Base-by-base conservation (phyloP, 1,140 invertebrate species). In the Vanessa atalanta region DNA sequence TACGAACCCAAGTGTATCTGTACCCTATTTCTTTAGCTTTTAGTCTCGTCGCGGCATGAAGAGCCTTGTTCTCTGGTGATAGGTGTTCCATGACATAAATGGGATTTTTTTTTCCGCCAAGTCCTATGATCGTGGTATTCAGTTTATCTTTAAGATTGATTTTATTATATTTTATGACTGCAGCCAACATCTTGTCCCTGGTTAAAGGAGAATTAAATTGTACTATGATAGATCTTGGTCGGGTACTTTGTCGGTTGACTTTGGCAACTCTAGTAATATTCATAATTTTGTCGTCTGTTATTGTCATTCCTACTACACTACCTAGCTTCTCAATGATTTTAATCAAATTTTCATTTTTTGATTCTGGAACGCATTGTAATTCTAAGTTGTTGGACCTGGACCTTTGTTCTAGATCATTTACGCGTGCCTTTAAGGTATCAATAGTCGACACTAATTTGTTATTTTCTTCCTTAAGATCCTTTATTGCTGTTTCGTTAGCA, bases 171-270 rank as follows among this genome's bases (percentile, higher is more conserved):
- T 72, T 75, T 13, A 78, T 72, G 73, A 63, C 60, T 31, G 60
- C 75, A n/a, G 77, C 81, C 63, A 83, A 31, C 48, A 77, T 72
- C 2, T 61, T 14, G 51, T 83, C 73, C 5, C 81, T 70, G 2
- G 75, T 43, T 72, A 43, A 72, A 0, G 71, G 64, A 1, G 61
- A 53, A 37, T 47, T 72, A 51, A 83, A 77, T 55, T 79, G 69
- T 0, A 76, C 79, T 13, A 83, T 60, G 13, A 83, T 78, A 11
- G 81, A 83, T 64, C 73, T 76, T 6, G 81, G 81, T 1, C 81
- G 76, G 15, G 20, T 47, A 37, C 43, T 77, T 43, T 53, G 50
- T 11, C 70, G 61, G 47, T 80, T 76, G 20, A 73, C 7, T 65
- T 83, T 80, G 6, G 72, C 67, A 12, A 75, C 72, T 9, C 79